Evolutionary conservation across 2,113 vertebrate genomes (phyloP).

Genomic region (Centropus unirufus): DNA sequence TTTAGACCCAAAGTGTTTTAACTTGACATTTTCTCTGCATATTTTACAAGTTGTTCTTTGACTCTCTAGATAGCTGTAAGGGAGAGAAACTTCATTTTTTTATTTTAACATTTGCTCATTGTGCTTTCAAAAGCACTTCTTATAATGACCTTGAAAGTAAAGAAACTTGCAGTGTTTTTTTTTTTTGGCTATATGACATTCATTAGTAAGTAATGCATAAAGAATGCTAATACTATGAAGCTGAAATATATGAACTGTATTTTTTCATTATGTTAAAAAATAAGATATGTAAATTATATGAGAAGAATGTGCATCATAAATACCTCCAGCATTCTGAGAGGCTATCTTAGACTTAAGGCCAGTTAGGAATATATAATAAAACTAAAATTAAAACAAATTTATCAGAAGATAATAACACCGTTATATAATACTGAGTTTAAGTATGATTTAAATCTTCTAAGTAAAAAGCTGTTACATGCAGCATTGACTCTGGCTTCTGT

Average conservation of each 20-base stretch:
- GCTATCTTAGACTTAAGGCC: neutral
- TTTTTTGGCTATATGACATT: slow-evolving; percentile 40
- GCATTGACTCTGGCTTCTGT: slow-evolving; percentile 27
- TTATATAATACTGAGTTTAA: slow-evolving; percentile 15
- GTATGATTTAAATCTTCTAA: slow-evolving; percentile 9
- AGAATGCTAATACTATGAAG: slow-evolving; percentile 44
- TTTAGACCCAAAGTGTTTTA: slow-evolving; percentile 25
- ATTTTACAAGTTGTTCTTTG: slow-evolving; percentile 15
- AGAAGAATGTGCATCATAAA: neutral
- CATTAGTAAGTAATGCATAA: slow-evolving; percentile 54
- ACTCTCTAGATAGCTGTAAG: slow-evolving; percentile 40
- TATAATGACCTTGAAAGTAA: slow-evolving; percentile 62
- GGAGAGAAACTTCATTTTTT: slow-evolving; percentile 2
- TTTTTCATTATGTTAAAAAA: slow-evolving; percentile 40
- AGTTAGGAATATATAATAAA: slow-evolving; percentile 3
- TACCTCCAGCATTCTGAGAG: neutral
- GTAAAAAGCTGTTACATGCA: neutral
- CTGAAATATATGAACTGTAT: slow-evolving; percentile 4
- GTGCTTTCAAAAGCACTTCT: slow-evolving; percentile 43
- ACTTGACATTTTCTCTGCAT: slow-evolving; percentile 41
- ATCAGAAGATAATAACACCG: neutral
- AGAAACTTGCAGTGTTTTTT: slow-evolving; percentile 23
- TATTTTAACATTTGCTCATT: slow-evolving; percentile 25
- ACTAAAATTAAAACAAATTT: slow-evolving; percentile 24
- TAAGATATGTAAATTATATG: slow-evolving; percentile 7